Percentiles rank a stretch among this genome's conserved stretches.
Evolutionary conservation across 1,140 invertebrate genomes (phyloP).

Genomic region (Lucilia sericata): DNA sequence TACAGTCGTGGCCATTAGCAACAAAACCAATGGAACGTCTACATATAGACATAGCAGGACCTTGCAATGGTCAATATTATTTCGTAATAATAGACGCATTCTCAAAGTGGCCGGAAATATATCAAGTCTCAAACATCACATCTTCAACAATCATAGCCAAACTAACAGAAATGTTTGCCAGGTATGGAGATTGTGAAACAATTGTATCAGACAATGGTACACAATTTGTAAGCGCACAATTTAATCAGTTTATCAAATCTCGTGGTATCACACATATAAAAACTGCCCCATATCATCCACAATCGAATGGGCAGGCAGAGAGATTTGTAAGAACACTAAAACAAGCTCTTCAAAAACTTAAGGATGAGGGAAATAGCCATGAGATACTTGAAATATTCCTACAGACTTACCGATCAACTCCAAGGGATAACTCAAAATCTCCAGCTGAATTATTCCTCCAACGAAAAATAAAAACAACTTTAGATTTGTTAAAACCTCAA

Average conservation of each 20-base stretch:
- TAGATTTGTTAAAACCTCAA: too few species aligned
- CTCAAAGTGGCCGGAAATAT: slow-evolving; percentile 59
- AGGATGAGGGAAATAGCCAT: neutral
- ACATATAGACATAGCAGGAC: slow-evolving; percentile 56
- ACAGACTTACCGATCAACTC: slow-evolving; percentile 40
- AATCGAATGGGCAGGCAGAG: slow-evolving; percentile 28
- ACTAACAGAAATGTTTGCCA: neutral
- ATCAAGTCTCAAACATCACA: slow-evolving; percentile 40
- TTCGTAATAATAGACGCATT: slow-evolving; percentile 56
- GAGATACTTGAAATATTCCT: slow-evolving; percentile 15
- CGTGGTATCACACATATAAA: slow-evolving; percentile 33
- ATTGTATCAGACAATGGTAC: slow-evolving; percentile 28
- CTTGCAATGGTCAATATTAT: slow-evolving; percentile 50
- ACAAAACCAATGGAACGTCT: slow-evolving; percentile 50
- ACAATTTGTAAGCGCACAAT: slow-evolving; percentile 15
- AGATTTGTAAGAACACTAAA: slow-evolving; percentile 22
- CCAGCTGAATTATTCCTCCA: neutral
- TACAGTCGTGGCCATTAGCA: slow-evolving; percentile 56
- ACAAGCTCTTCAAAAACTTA: slow-evolving; percentile 28
- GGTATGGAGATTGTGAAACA: neutral
- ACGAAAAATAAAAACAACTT: neutral
- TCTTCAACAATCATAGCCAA: slow-evolving; percentile 47
- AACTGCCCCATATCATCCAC: neutral
- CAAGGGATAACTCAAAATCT: neutral
- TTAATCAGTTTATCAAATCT: slow-evolving; percentile 33